These are phyloP conservation scores for Alviniconcha marisindica DNA, from an alignment of 1,140 invertebrate species.

Conservation along the genomic window DNA sequence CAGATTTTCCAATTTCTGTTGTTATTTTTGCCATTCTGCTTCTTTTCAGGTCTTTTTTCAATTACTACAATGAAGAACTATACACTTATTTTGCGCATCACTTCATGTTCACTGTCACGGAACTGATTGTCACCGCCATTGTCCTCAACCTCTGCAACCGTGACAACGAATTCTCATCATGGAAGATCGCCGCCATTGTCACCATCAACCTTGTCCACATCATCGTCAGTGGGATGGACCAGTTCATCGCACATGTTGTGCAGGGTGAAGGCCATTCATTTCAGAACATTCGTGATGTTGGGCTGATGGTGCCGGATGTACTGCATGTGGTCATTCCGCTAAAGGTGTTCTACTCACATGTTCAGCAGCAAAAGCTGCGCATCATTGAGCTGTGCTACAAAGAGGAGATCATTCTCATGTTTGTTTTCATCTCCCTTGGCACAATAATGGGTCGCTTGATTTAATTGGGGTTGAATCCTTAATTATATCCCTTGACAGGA, in stretches of 20 bases:
- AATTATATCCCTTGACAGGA: too few species aligned
- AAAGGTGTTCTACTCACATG: constrained; percentile 69
- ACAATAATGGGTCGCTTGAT: constrained; percentile 63
- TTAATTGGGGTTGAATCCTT: too few species aligned
- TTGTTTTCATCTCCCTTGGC: constrained; percentile 64
- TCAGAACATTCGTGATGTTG: constrained; percentile 83
- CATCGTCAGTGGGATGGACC: constrained; percentile 84
- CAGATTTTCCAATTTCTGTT: too few species aligned
- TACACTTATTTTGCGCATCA: constrained; percentile 81
- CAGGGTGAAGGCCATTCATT: constrained; percentile 81
- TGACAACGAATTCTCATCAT: constrained; percentile 79
- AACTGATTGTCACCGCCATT: constrained; percentile 83
- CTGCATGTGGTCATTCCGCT: constrained; percentile 82
- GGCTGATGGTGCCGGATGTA: constrained; percentile 86
- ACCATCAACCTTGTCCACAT: constrained; percentile 85
- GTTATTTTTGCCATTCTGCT: too few species aligned
- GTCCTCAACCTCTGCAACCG: constrained; percentile 77
- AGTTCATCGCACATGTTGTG: constrained; percentile 86
- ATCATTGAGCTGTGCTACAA: constrained; percentile 67
- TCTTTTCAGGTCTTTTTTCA: constrained; percentile 76
- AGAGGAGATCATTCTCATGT: constrained; percentile 69
- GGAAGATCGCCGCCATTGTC: constrained; percentile 82
- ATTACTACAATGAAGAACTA: constrained; percentile 91
- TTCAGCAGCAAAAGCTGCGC: constrained; percentile 52
- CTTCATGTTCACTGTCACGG: constrained; percentile 83